phyloP scores from a whole-genome alignment of 2,888 invertebrate species.

The Galerucella nymphaeae region DNA sequence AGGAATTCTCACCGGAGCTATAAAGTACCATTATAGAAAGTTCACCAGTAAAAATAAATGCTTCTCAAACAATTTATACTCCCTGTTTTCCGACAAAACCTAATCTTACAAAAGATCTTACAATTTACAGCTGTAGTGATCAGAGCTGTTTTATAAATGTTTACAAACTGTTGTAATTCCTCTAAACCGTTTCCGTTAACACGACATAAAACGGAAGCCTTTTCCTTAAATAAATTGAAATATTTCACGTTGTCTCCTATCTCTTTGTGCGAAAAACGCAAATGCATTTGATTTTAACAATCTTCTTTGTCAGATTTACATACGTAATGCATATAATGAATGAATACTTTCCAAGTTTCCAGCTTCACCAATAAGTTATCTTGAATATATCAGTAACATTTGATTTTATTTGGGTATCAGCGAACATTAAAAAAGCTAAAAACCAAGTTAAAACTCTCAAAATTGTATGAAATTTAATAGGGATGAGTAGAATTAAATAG shows the following conservation, averaged over 20 bases:
- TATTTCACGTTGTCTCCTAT: neutral
- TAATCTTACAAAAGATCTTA: constrained; percentile 24
- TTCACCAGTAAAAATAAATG: constrained; percentile 34
- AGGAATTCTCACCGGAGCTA: constrained; percentile 24
- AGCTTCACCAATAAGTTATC: too few relatives aligned
- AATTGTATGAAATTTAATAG: too few relatives aligned
- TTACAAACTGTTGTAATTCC: constrained; percentile 8
- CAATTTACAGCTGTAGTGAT: constrained; percentile 18
- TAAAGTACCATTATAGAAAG: constrained; percentile 37
- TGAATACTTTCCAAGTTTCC: neutral
- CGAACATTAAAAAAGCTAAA: too few relatives aligned
- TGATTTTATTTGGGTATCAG: too few relatives aligned
- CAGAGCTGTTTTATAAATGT: constrained; percentile 5
- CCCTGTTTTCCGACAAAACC: constrained; percentile 27
- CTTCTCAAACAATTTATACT: constrained; percentile 32
- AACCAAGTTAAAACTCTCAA: too few relatives aligned
- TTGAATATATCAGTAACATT: too few relatives aligned
- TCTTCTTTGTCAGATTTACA: neutral
- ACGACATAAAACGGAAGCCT: neutral
- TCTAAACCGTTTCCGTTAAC: neutral
- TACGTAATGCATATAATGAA: neutral
- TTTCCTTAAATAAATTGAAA: constrained; percentile 8
- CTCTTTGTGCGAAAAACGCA: neutral
- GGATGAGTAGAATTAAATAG: too few relatives aligned
- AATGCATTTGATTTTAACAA: neutral